A percentile compares a stretch with the other conserved stretches of the same genome.
Conservation (phyloP, 92 coral and sea anemone genomes). For the Phenganax marumi region DNA sequence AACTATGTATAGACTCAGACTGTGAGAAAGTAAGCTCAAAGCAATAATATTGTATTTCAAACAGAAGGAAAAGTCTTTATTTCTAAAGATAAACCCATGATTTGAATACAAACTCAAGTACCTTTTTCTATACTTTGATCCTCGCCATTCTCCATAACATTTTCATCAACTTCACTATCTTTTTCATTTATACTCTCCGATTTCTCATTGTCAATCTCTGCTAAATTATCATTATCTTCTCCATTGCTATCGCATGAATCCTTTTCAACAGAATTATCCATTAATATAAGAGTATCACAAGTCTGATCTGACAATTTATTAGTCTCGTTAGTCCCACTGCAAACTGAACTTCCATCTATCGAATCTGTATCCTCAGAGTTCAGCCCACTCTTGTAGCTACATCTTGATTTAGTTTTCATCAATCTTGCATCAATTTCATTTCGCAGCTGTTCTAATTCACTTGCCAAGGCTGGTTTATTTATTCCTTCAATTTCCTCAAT, state of each 20-base stretch:
- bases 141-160: neutral
- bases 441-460: conserved; percentile 71
- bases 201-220: neutral
- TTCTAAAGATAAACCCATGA: neutral
- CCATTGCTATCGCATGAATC: neutral
- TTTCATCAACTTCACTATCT: conserved; percentile 9
- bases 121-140: conserved; percentile 5
- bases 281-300: neutral
- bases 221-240: neutral
- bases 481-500: conserved; percentile 52
- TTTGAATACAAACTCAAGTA: neutral
- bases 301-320: conserved; percentile 10
- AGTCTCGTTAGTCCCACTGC: conserved; percentile 13
- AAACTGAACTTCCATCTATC: conserved; percentile 20
- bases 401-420: conserved; percentile 42
- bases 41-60: neutral
- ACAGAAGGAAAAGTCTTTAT: neutral
- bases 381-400: conserved; percentile 15
- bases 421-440: conserved; percentile 71
- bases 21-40: neutral
- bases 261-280: neutral
- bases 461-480: conserved; percentile 76
- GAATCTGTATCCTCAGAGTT: conserved; percentile 28
- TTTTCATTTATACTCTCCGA: conserved; percentile 2
- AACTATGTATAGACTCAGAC: too few species aligned